Evolutionary conservation across 2,113 vertebrate genomes (phyloP).

Genomic region (Alexandromys fortis): DNA sequence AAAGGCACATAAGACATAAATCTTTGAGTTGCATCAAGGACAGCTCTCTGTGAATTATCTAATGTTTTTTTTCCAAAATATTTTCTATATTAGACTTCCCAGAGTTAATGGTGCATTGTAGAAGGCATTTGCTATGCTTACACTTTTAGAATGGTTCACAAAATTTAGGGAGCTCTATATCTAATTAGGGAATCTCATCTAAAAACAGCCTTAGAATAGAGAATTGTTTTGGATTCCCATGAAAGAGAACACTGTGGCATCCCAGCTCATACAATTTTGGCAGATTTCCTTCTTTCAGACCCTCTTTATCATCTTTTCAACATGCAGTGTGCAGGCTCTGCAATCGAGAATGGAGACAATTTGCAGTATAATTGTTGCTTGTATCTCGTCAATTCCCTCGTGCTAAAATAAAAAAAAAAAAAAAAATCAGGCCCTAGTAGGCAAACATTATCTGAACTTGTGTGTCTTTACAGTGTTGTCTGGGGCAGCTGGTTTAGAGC

Average conservation of each 20-base stretch:
- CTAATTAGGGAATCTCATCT: not conserved
- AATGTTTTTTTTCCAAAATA: not conserved
- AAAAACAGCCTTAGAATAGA: not conserved
- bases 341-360: not conserved
- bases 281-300: not conserved
- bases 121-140: not conserved
- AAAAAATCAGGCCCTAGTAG: not conserved
- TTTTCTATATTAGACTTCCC: not conserved
- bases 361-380: constrained; percentile 3
- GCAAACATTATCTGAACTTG: not conserved
- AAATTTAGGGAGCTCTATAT: not conserved
- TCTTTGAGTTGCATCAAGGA: not conserved
- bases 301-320: constrained; percentile 21
- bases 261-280: not conserved
- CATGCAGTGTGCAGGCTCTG: not conserved
- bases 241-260: not conserved
- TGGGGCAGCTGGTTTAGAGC: no score
- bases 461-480: no score
- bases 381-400: not conserved
- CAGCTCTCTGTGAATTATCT: not conserved
- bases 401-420: not conserved
- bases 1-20: not conserved
- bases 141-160: not conserved
- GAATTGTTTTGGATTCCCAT: not conserved
- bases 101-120: not conserved